These are phyloP conservation scores for Caenorhabditis briggsae DNA, from an alignment of 1,140 invertebrate species.

Conservation along the genomic window DNA sequence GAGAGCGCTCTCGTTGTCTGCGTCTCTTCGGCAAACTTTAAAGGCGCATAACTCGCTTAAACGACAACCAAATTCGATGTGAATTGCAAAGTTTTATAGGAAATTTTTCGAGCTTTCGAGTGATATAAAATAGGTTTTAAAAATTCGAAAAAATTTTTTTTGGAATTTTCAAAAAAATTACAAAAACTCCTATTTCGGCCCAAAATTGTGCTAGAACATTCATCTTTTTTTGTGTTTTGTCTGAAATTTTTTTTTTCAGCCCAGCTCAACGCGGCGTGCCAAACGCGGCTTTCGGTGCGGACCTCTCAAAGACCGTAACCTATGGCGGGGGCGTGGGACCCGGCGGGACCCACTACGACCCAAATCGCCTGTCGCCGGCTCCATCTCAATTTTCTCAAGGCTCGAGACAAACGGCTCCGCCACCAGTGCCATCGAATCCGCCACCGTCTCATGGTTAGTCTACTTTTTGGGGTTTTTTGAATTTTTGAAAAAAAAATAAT, in stretches of 20 bases:
- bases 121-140: too few relatives aligned
- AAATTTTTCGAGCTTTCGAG: too few relatives aligned
- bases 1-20: too few relatives aligned
- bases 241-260: slow-evolving; percentile 29
- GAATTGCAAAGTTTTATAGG: too few relatives aligned
- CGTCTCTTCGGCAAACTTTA: too few relatives aligned
- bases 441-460: slow-evolving; percentile 50
- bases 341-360: slow-evolving; percentile 40
- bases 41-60: too few relatives aligned
- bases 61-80: too few relatives aligned
- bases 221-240: background rate
- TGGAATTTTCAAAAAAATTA: too few relatives aligned
- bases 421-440: slow-evolving; percentile 41
- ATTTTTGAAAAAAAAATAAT: background rate
- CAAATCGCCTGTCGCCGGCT: background rate
- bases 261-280: slow-evolving; percentile 58
- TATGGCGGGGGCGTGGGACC: slow-evolving; percentile 38
- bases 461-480: background rate
- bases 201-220: too few relatives aligned
- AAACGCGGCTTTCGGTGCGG: slow-evolving; percentile 12
- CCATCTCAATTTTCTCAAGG: slow-evolving; percentile 4
- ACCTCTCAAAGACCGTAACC: background rate
- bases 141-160: too few relatives aligned
- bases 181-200: too few relatives aligned
- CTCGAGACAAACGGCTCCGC: slow-evolving; percentile 5